These are phyloP conservation scores for Incurvaria masculella DNA, from an alignment of 2,888 invertebrate genomes.

Conservation along the genomic window DNA sequence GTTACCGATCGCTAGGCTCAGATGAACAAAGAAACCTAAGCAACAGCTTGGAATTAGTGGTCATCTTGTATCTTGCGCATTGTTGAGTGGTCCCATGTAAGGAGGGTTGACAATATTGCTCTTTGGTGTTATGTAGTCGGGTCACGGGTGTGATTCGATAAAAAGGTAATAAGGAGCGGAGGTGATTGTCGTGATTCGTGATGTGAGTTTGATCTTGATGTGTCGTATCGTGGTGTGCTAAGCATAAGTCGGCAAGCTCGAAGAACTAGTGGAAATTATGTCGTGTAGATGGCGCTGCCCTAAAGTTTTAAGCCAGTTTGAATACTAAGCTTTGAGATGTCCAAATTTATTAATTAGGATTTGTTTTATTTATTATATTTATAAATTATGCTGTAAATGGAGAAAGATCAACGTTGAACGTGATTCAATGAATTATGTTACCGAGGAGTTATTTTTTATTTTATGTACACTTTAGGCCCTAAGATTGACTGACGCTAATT, in stretches of 20 bases:
- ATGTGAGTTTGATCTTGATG: not conserved
- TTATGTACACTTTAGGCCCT: not conserved
- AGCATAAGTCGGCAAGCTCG: not conserved
- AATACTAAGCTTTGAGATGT: constrained; percentile 1
- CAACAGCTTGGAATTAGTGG: too few species aligned
- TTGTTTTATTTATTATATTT: constrained; percentile 1
- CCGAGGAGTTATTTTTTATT: not conserved
- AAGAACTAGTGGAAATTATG: too few species aligned
- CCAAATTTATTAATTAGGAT: constrained; percentile 8
- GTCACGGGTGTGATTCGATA: too few species aligned
- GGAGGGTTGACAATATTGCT: too few species aligned
- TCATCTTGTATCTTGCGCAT: too few species aligned
- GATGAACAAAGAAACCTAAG: too few species aligned
- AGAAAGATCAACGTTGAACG: not conserved
- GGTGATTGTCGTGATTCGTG: not conserved
- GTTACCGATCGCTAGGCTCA: too few species aligned
- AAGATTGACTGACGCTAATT: not conserved
- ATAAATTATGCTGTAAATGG: not conserved
- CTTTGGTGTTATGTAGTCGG: too few species aligned
- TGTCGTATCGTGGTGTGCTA: not conserved
- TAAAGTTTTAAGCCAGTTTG: too few species aligned
- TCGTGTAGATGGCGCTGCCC: too few species aligned
- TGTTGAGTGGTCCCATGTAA: too few species aligned
- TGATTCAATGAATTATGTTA: constrained; percentile 10
- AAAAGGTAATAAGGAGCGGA: not conserved